A percentile compares a stretch with the other conserved stretches of the same genome.
Conservation (phyloP, 2,797 vertebrate species). For the Vultur gryphus region DNA sequence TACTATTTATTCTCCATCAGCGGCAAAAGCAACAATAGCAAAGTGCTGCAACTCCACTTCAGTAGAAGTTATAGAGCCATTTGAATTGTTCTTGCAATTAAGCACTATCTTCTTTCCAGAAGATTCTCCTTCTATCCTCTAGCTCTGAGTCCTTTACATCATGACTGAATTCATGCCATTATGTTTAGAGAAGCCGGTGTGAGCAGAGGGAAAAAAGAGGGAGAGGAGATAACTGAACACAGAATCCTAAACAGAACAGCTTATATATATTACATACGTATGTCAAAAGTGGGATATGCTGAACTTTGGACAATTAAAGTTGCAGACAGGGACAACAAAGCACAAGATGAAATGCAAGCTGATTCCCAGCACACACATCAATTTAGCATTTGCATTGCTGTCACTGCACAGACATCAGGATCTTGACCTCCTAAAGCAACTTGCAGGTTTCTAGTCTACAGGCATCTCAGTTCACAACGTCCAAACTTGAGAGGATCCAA, state of each 20-base stretch:
- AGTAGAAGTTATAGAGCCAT: background rate
- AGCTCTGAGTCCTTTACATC: background rate
- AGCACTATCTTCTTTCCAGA: background rate
- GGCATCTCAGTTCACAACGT: background rate
- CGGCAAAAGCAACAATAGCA: background rate
- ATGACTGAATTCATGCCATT: background rate
- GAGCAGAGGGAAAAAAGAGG: background rate
- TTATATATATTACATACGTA: background rate
- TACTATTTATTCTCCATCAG: background rate
- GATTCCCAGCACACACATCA: background rate
- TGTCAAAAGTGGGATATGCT: background rate
- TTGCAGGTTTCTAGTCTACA: background rate
- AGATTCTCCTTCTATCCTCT: background rate
- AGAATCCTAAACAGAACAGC: background rate
- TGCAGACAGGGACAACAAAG: background rate
- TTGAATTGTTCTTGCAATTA: background rate
- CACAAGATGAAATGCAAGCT: background rate
- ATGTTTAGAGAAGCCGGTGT: background rate
- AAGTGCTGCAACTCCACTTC: background rate
- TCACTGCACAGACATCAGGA: background rate
- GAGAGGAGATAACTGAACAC: background rate
- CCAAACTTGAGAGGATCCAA: background rate
- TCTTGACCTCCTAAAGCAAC: background rate
- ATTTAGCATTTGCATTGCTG: rapidly evolving
- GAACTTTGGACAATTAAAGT: background rate